phyloP scores from a whole-genome alignment of 2,113 vertebrate genomes.

The Phalacrocorax pelagicus region DNA sequence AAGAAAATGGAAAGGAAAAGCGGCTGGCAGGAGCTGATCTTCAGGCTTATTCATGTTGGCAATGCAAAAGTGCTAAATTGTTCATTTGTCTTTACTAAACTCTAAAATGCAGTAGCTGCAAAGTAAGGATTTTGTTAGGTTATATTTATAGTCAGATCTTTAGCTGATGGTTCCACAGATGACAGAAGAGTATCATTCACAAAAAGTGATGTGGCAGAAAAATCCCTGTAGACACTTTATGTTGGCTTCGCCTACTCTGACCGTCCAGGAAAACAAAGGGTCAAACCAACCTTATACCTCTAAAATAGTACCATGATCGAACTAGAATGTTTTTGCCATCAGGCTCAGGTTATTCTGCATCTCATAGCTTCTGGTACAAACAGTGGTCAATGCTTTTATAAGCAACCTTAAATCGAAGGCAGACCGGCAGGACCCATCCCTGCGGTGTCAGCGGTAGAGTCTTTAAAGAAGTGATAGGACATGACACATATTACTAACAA shows the following conservation, averaged over 20 bases:
- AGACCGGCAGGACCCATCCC: background rate
- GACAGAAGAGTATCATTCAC: background rate
- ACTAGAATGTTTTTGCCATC: background rate
- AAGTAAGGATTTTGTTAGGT: background rate
- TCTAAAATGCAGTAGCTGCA: background rate
- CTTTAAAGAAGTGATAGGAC: background rate
- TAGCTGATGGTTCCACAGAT: background rate
- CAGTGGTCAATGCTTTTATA: background rate
- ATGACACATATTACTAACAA: background rate
- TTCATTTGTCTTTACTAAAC: background rate
- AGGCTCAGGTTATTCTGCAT: background rate
- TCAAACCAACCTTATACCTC: background rate
- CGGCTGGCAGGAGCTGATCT: background rate
- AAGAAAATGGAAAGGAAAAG: background rate
- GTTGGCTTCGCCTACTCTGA: background rate
- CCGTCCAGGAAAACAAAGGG: background rate
- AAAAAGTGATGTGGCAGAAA: background rate
- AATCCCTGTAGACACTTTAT: background rate
- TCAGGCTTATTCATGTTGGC: background rate
- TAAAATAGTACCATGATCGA: background rate
- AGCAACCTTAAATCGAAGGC: background rate
- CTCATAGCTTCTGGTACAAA: background rate
- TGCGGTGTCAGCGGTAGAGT: fast-evolving
- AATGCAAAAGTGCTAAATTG: background rate
- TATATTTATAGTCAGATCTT: background rate